Percentiles rank a stretch among this genome's conserved stretches.
Evolutionary conservation across 2,797 vertebrate genomes (phyloP).

Genomic region (Australoheros facetus): DNA sequence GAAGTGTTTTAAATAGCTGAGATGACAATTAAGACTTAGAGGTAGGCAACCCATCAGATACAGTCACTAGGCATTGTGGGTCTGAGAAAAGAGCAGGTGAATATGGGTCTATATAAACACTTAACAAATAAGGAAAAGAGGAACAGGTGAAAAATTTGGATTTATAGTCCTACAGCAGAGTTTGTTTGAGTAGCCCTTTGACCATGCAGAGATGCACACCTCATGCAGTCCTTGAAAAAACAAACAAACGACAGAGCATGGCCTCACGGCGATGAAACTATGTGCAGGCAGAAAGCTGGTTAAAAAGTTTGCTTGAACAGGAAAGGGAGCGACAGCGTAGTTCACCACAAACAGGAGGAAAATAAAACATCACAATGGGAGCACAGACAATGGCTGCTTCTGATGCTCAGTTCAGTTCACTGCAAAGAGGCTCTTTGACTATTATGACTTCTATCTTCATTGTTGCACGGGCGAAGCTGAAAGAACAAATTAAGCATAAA

Average conservation of each 20-base stretch:
- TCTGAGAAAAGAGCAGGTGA: not conserved
- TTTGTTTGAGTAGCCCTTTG: not conserved
- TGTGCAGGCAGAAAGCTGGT: not conserved
- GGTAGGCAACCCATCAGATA: not conserved
- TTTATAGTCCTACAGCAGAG: not conserved
- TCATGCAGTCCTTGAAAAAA: not conserved
- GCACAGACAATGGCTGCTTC: not conserved
- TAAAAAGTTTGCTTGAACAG: not conserved
- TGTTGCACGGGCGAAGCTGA: not conserved
- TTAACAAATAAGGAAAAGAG: not conserved
- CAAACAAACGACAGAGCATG: not conserved
- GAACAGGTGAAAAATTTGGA: not conserved
- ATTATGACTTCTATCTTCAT: not conserved
- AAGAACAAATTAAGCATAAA: not conserved
- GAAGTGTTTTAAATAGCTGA: not conserved
- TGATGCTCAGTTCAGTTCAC: not conserved
- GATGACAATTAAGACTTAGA: not conserved
- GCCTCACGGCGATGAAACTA: not conserved
- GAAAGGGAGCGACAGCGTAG: not conserved
- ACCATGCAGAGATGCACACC: not conserved
- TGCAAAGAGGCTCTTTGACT: not conserved
- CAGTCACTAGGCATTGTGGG: not conserved
- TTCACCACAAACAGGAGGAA: not conserved
- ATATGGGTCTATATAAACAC: not conserved
- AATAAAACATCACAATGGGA: not conserved